Evolutionary conservation across 2,113 vertebrate genomes (phyloP), one percentile per base, ranked within the genome.

Genomic region (Sylvilagus bachmani): DNA sequence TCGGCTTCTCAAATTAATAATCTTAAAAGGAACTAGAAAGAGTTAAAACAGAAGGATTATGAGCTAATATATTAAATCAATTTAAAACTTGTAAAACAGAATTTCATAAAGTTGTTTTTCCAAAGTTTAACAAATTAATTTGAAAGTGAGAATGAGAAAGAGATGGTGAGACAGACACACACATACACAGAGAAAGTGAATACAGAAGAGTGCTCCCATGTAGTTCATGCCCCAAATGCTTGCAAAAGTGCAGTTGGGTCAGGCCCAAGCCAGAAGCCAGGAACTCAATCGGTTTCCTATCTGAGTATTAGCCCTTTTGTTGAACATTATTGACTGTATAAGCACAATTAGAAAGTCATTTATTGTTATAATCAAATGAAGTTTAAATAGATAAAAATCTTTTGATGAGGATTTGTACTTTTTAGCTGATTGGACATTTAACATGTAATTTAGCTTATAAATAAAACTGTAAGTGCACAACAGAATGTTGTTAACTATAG

Each of bases 291-390:
- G 55, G 55, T 58, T 58, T 58, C 55, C 13, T 14, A 58, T 44
- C 44, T 44, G 6, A 44, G 44, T 6, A 44, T 44, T 44, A 44
- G 44, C 44, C 44, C 44, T 44, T 44, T 44, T 44, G 44, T 44
- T 44, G 44, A 44, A 44, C 44, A 44, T 44, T 44, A 44, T 44
- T 44, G 44, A 44, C 44, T 44, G 6, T 44, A 44, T 71, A 78
- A 78, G 64, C 84, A 58, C 29, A 91, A 90, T 79, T 82, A 83
- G 7, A 82, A 82, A 89, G 11, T 33, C 70, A 9, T 66, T 89
- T n/a, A 67, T 58, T 84, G 49, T 69, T 85, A 69, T 86, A 95
- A 67, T 36, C 86, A 80, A 67, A 6, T 58, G 27, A 81, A 25
- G 19, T 55, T 81, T 3, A 86, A 92, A 89, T 87, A 12, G 38